Percentiles rank a stretch among this genome's conserved stretches.
Evolutionary conservation across 2,797 vertebrate species (phyloP).

Genomic region (Philypnodon macrostomus): DNA sequence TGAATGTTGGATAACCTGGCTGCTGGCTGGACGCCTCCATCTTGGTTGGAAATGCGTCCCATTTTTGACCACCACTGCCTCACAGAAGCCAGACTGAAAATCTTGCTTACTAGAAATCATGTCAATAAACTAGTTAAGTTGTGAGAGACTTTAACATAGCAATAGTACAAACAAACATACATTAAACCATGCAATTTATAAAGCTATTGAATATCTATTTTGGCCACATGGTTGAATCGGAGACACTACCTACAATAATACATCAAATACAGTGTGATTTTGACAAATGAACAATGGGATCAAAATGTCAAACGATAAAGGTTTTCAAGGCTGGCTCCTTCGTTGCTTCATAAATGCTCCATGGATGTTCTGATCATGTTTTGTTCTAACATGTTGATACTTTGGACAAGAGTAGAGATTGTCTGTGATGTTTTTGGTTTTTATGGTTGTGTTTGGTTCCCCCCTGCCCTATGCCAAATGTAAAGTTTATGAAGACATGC

Average conservation of each 20-base stretch:
- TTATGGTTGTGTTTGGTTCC: slow-evolving; percentile 57
- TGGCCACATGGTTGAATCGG: no score
- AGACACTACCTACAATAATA: no score
- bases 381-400: slow-evolving; percentile 53
- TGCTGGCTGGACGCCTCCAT: slow-evolving; percentile 50
- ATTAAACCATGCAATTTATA: no score
- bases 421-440: slow-evolving; percentile 61
- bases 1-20: slow-evolving; percentile 34
- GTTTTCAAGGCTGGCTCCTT: slow-evolving; percentile 36
- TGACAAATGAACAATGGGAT: no score
- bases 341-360: slow-evolving; percentile 19
- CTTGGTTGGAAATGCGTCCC: slow-evolving; percentile 32
- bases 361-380: slow-evolving; percentile 29
- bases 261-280: no score
- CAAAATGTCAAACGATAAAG: background rate
- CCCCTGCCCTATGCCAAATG: slow-evolving; percentile 70
- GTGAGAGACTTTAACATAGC: no score
- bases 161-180: no score
- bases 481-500: slow-evolving; percentile 68
- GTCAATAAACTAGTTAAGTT: no score
- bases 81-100: slow-evolving; percentile 34
- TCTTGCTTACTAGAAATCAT: background rate
- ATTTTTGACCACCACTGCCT: slow-evolving; percentile 26
- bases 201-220: no score
- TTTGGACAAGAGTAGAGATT: slow-evolving; percentile 53